Evolutionary conservation across 2,888 invertebrate genomes (phyloP).

Genomic region (Lissonota sp.): DNA sequence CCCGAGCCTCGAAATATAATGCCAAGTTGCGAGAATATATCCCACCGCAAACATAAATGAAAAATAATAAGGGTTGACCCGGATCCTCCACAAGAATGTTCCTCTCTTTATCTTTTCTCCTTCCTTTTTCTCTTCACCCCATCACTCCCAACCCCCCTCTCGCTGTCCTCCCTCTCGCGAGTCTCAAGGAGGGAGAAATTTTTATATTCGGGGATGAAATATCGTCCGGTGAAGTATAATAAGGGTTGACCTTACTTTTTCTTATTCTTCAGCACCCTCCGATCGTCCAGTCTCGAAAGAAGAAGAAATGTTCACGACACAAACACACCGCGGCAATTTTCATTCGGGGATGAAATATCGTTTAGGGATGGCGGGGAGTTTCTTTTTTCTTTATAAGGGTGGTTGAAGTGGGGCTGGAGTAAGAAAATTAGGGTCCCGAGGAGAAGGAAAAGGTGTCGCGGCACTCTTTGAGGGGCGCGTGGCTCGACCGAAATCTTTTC

Average conservation of each 20-base stretch:
- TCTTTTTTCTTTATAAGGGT: slow-evolving; percentile 14
- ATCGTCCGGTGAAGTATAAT: slow-evolving; percentile 28
- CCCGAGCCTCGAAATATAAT: slow-evolving; percentile 30
- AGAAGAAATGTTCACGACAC: slow-evolving; percentile 35
- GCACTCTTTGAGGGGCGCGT: slow-evolving; percentile 46
- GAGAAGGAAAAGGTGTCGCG: slow-evolving; percentile 48
- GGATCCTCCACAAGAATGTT: not conserved
- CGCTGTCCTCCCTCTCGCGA: slow-evolving; percentile 30
- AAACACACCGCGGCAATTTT: slow-evolving; percentile 34
- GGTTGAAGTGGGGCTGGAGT: slow-evolving; percentile 34
- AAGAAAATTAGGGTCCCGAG: slow-evolving; percentile 55
- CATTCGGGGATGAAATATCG: slow-evolving; percentile 40
- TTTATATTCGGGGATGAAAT: slow-evolving; percentile 26
- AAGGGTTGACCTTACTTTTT: slow-evolving; percentile 35
- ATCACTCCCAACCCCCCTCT: not conserved
- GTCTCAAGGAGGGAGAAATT: slow-evolving; percentile 28
- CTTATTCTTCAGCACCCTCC: not conserved
- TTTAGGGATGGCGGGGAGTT: not conserved
- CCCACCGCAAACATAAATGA: slow-evolving; percentile 25
- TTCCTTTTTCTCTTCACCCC: not conserved
- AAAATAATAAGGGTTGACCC: slow-evolving; percentile 42
- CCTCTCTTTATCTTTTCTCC: slow-evolving; percentile 7
- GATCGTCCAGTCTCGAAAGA: not conserved
- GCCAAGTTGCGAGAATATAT: slow-evolving; percentile 26
- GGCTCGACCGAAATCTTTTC: slow-evolving; percentile 52